Conservation (phyloP, 1,140 invertebrate species). For the Aphidius ervi region DNA sequence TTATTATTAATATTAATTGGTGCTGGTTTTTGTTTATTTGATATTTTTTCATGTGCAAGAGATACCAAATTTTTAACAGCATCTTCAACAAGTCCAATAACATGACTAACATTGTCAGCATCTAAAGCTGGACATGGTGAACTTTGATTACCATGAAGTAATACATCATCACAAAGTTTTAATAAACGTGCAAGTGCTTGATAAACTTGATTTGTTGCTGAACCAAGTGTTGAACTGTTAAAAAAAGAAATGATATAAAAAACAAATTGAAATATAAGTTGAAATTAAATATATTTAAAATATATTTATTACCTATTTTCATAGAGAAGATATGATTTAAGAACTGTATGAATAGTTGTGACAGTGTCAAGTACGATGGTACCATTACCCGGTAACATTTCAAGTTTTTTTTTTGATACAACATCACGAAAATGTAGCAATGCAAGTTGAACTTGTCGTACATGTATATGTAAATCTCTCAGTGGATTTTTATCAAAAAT, state of each 20-base stretch:
- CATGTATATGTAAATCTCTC: slow-evolving; percentile 48
- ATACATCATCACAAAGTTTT: slow-evolving; percentile 82
- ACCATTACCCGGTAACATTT: slow-evolving; percentile 88
- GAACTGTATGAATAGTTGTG: slow-evolving; percentile 76
- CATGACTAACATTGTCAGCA: slow-evolving; percentile 71
- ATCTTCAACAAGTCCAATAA: slow-evolving; percentile 72
- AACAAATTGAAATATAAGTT: slow-evolving; percentile 8
- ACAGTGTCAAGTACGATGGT: slow-evolving; percentile 89
- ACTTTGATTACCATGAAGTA: slow-evolving; percentile 68
- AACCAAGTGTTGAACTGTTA: slow-evolving; percentile 61
- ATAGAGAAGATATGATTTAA: slow-evolving; percentile 64
- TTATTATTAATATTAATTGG: slow-evolving; percentile 42
- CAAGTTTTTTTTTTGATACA: slow-evolving; percentile 84
- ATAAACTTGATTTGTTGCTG: slow-evolving; percentile 82
- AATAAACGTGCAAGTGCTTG: slow-evolving; percentile 81
- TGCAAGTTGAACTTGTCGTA: slow-evolving; percentile 67
- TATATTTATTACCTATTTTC: slow-evolving; percentile 62
- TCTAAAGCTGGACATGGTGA: slow-evolving; percentile 53
- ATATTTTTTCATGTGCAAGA: slow-evolving; percentile 63
- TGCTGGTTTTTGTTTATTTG: slow-evolving; percentile 54
- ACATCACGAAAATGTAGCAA: slow-evolving; percentile 86
- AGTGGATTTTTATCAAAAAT: slow-evolving; percentile 50
- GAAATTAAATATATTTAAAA: slow-evolving; percentile 6
- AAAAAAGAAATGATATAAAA: slow-evolving; percentile 16
- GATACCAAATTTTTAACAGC: slow-evolving; percentile 71